Base-by-base conservation (phyloP, 2,888 invertebrate genomes). In the Notodonta dromedarius region DNA sequence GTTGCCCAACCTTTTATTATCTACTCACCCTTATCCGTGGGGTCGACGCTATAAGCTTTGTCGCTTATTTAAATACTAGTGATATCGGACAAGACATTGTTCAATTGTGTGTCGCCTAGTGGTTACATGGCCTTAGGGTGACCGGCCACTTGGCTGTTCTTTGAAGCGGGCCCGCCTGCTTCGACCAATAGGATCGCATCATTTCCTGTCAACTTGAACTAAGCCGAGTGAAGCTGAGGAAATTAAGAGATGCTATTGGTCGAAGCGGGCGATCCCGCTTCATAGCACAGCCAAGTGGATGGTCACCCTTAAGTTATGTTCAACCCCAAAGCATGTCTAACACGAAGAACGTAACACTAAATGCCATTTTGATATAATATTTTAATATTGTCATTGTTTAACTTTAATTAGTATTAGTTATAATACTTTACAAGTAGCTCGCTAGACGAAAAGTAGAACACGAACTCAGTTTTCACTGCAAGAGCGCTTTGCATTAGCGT, bases 361-460 rank as follows among this genome's bases (percentile, higher is more conserved):
- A 85, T 82, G 87, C 85, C 83, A 83, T 86, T 85, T 88, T 90
- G 88, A 89, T 91, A 88, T 79, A 84, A 86, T 89, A 88, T 83
- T 83, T 89, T 90, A 93, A 92, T 93, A 93, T 93, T 93, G 93
- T 93, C 93, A 92, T 91, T 89, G 86, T 88, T 88, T 89, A 89
- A 86, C 42, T 86, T 88, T 87, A 86, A 85, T 88, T 85, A 88
- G 85, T 87, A 84, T 86, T 86, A 90, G 63, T 55, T 73, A 60
- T 64, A 75, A 88, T 86, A 89, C 83, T 86, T 89, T 88, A 91
- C 87, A 91, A 88, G 78, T 87, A 88, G 77, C 82, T 82, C 81
- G 80, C 88, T 90, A 89, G 80, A 83, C 78, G 80, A 83, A 82
- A 80, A 80, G 78, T 83, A 83, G 79, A 85, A 82, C 86, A 84